Base-by-base conservation (phyloP, 64 coral and sea anemone species). In the Actinia equina region DNA sequence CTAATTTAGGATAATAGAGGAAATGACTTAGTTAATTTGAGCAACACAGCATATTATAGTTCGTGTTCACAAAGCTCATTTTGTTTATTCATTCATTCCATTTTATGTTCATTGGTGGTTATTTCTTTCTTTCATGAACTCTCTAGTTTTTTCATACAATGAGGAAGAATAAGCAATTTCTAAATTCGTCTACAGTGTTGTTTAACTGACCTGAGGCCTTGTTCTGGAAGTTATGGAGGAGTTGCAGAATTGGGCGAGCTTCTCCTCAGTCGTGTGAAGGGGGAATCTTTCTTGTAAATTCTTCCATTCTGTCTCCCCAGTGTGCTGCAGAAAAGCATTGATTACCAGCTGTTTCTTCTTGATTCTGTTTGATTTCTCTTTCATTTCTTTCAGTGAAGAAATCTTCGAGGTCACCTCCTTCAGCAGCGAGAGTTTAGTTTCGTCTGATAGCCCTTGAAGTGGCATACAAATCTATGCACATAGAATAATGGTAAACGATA, bases 291-390 rank as follows among this genome's bases (percentile, higher is more conserved):
- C 57, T 10, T 43, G 7, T 61, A 64, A 44, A 14, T 10, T 13
- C 19, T 85, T 23, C 83, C 37, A 54, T 13, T 22, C 7, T 61
- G 22, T 18, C 41, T 79, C 77, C 10, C 83, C 83, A 2, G 56
- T 42, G 17, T 85, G 58, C 11, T 57, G 60, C 41, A 85, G 30
- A 61, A 85, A 85, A 18, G 83, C 83, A 16, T 43, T 63, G 8
- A 85, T 41, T 0, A 85, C 57, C 18, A 85, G 58, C 83, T 85
- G 83, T 44, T 85, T 85, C 17, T 18, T 85, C 17, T 85, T 85
- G 5, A 85, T 85, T 30, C 83, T 59, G 17, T 44, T 51, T 9
- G 19, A 27, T 64, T 64, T 85, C 6, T 64, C 41, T 56, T 64
- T 85, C 43, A 85, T 61, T 62, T 64, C 83, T 42, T 42, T 64